These are phyloP conservation scores for Philonicus albiceps DNA, from an alignment of 2,888 invertebrate genomes.

Conservation along the genomic window DNA sequence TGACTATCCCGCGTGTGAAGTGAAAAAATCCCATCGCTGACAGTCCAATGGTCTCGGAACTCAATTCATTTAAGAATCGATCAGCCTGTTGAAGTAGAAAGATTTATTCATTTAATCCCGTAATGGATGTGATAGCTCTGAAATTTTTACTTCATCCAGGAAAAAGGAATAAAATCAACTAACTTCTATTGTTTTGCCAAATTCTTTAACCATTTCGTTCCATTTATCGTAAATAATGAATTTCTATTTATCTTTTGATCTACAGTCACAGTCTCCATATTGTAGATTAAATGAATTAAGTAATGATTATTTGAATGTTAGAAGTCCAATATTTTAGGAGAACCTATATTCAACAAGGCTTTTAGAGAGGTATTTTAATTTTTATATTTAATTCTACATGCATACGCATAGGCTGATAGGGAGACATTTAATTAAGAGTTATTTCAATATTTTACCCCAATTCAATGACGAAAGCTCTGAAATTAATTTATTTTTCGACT, in stretches of 20 bases:
- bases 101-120: not conserved
- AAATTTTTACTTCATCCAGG: conserved; percentile 63
- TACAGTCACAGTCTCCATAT: not conserved
- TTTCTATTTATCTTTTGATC: not conserved
- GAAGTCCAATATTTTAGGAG: not conserved
- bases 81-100: conserved; percentile 52
- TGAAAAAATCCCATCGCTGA: conserved; percentile 59
- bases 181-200: not conserved
- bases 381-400: too few species aligned
- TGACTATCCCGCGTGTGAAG: conserved; percentile 57
- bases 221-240: conserved; percentile 56
- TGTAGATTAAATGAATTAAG: not conserved
- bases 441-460: too few species aligned
- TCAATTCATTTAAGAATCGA: conserved; percentile 57
- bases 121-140: conserved; percentile 57
- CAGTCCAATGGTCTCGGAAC: conserved; percentile 57
- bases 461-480: too few species aligned
- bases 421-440: too few species aligned
- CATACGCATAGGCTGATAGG: too few species aligned
- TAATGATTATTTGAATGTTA: not conserved
- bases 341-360: not conserved
- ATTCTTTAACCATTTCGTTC: conserved; percentile 62
- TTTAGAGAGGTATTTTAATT: too few species aligned
- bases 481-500: too few species aligned
- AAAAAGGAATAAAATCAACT: conserved; percentile 53